phyloP scores from a whole-genome alignment of 2,888 invertebrate species.

The Nysson spinosus region DNA sequence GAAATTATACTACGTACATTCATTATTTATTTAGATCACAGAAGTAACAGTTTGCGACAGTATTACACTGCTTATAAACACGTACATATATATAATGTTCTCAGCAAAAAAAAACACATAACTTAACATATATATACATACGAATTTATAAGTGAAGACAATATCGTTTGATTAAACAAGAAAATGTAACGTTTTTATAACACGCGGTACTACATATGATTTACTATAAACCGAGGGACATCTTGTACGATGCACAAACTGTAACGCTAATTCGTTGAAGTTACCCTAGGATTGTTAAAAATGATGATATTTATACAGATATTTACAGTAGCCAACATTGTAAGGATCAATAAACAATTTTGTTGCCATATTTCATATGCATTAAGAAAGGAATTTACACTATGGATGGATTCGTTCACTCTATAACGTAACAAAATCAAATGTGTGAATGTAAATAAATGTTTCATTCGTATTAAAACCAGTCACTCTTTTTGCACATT shows the following conservation, averaged over 20 bases:
- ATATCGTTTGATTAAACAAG: neutral
- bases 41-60: conserved; percentile 54
- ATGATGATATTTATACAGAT: conserved; percentile 23
- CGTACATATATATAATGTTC: conserved; percentile 19
- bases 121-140: neutral
- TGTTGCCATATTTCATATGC: conserved; percentile 17
- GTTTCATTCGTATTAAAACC: conserved; percentile 31
- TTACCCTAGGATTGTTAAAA: conserved; percentile 14
- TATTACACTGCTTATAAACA: conserved; percentile 45
- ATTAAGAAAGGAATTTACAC: conserved; percentile 27
- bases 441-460: conserved; percentile 42
- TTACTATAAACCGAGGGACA: conserved; percentile 1
- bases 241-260: conserved; percentile 8
- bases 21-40: conserved; percentile 59
- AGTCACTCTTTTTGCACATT: conserved; percentile 5
- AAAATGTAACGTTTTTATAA: conserved; percentile 10
- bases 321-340: conserved; percentile 20
- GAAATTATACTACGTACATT: conserved; percentile 20
- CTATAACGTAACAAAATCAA: conserved; percentile 38
- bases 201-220: neutral
- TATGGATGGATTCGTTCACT: conserved; percentile 32
- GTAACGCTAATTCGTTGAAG: conserved; percentile 12
- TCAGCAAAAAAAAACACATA: conserved; percentile 9
- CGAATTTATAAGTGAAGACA: conserved; percentile 10
- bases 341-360: conserved; percentile 21